Evolutionary conservation across 2,888 invertebrate species (phyloP), one percentile per base, ranked within the genome.

Genomic region (Phaonia tiefii): DNA sequence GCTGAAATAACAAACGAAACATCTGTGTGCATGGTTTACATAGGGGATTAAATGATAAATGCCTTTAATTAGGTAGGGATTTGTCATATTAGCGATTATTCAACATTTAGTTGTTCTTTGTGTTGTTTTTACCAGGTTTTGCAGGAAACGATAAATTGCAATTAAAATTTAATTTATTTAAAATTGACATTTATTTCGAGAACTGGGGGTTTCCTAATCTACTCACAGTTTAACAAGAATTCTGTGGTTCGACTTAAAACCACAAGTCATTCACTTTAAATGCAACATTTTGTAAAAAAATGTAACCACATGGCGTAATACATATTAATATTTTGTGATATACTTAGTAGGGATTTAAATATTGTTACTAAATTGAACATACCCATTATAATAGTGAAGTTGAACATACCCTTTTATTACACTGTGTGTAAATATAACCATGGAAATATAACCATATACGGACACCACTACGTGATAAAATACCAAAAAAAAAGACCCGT

Each of bases 41-140:
- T 8, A 31, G 31, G 31, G 31, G 31, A 3, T 8, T 31, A 69
- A 69, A 69, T 54, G 67, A 69, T 70, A 56, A 70, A 25, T 42
- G 39, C 15, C 39, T 42, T 56, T 56, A 42, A 70, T 54, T n/a
- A 10, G 39, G 25, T 44, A 65, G 42, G 42, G 56, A 56, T 54
- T 70, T 70, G 54, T 70, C 69, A 70, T 70, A 54, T 70, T 70
- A 63, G 71, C 17, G 51, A 22, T 72, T 60, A 49, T 22, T 8
- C 26, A n/a, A n/a, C n/a, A 8, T 37, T 69, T 39, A 25, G 49
- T 63, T 63, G 15, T 72, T 37, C 17, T 25, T 31, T 13, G n/a
- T 11, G 15, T 58, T 15, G 17, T 58, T 44, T 60, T 26, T 46
- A 13, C 26, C 22, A 8, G 26, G 25, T 26, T n/a, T 44, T 8